Conservation (phyloP, 2,888 invertebrate genomes). For the Acrobasis repandana region DNA sequence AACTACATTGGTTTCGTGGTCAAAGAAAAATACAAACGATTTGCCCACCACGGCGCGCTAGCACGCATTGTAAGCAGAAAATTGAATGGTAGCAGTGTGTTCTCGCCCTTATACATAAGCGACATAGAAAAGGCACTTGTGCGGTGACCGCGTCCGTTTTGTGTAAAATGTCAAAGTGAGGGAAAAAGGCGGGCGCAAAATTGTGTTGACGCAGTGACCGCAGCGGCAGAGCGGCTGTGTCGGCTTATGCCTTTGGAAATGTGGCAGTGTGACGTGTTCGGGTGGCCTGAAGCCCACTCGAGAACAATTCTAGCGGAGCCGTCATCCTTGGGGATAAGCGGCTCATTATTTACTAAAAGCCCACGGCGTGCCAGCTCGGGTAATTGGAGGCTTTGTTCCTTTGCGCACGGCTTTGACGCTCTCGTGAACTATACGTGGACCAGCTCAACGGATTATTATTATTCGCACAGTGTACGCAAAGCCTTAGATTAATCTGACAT, state of each 20-base stretch:
- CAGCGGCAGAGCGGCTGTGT: slow-evolving; percentile 32
- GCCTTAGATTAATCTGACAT: slow-evolving; percentile 72
- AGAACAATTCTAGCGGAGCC: slow-evolving; percentile 73
- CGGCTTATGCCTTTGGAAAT: slow-evolving; percentile 20
- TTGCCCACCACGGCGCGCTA: slow-evolving; percentile 2
- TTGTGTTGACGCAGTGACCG: slow-evolving; percentile 70
- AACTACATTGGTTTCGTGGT: background rate
- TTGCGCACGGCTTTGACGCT: slow-evolving; percentile 73
- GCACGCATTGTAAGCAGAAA: slow-evolving; percentile 25
- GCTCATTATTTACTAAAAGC: slow-evolving; percentile 82
- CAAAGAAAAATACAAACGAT: slow-evolving; percentile 12
- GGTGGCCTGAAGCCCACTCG: slow-evolving; percentile 62
- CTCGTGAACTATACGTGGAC: slow-evolving; percentile 59
- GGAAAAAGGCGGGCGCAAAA: slow-evolving; percentile 59
- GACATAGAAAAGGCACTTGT: slow-evolving; percentile 55
- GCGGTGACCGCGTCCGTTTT: slow-evolving; percentile 65
- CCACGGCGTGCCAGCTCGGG: slow-evolving; percentile 76
- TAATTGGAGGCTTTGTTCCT: slow-evolving; percentile 81
- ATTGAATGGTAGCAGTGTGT: slow-evolving; percentile 13
- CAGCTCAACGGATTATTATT: slow-evolving; percentile 66
- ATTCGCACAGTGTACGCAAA: slow-evolving; percentile 70
- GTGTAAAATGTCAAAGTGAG: slow-evolving; percentile 74
- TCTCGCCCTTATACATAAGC: slow-evolving; percentile 26
- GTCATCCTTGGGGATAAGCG: slow-evolving; percentile 75
- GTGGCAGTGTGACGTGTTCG: slow-evolving; percentile 32